Evolutionary conservation across 1,140 invertebrate genomes (phyloP).

Genomic region (Pogonomyrmex barbatus): DNA sequence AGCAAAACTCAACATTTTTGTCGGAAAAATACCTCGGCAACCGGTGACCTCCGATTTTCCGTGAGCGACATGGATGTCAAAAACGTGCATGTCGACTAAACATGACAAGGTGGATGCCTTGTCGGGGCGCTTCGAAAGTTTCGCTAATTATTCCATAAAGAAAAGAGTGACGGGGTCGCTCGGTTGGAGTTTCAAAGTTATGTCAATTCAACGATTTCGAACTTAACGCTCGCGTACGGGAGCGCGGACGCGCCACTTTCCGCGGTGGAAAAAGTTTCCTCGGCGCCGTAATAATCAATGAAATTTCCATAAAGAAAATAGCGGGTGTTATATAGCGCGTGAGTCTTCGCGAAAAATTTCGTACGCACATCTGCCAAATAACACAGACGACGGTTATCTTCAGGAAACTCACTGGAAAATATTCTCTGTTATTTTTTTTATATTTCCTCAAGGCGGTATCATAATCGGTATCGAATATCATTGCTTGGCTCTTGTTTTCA

Average conservation of each 20-base stretch:
- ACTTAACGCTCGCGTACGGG: constrained; percentile 14
- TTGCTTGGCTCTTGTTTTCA: not conserved
- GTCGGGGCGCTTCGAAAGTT: constrained; percentile 52
- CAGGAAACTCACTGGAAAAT: not conserved
- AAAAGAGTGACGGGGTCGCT: constrained; percentile 25
- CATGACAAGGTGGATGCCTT: constrained; percentile 39
- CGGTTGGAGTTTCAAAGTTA: constrained; percentile 47
- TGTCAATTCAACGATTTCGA: constrained; percentile 46
- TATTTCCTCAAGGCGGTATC: not conserved
- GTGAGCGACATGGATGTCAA: not conserved
- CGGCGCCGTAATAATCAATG: constrained; percentile 26
- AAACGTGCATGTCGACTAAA: constrained; percentile 43
- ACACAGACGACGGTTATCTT: not conserved
- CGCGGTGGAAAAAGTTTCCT: constrained; percentile 35
- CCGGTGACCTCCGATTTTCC: not conserved
- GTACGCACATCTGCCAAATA: not conserved
- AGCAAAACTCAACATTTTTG: constrained; percentile 13
- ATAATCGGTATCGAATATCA: not conserved
- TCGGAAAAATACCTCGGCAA: constrained; percentile 14
- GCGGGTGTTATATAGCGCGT: not conserved
- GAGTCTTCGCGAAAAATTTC: not conserved
- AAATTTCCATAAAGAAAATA: constrained; percentile 40
- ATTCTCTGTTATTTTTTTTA: not conserved
- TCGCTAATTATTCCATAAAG: constrained; percentile 59
- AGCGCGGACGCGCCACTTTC: constrained; percentile 31